Conservation (phyloP, 1,140 invertebrate species). For the Drosophila jambulina region DNA sequence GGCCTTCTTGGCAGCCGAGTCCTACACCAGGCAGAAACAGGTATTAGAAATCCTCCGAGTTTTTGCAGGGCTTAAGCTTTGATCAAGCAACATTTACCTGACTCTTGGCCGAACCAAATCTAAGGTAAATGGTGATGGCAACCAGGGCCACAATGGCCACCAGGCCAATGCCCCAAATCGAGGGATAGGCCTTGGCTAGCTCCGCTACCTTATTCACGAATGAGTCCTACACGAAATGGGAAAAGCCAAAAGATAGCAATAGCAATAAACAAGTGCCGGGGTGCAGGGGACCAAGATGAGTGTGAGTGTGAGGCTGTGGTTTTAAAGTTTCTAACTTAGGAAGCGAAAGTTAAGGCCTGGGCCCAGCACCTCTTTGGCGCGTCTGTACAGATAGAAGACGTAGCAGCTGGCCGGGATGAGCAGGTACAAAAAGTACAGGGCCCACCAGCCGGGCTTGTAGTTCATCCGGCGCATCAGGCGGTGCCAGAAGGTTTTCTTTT, state of each 20-base stretch:
- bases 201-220: conserved; percentile 92
- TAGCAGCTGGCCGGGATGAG: conserved; percentile 90
- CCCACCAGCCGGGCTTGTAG: conserved; percentile 92
- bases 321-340: conserved; percentile 3
- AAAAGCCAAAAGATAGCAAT: conserved; percentile 54
- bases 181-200: conserved; percentile 95
- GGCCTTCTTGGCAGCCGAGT: conserved; percentile 44
- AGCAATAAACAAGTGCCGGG: conserved; percentile 46
- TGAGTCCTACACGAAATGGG: conserved; percentile 89
- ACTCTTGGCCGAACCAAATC: conserved; percentile 71
- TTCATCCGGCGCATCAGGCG: conserved; percentile 90
- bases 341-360: not conserved
- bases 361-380: conserved; percentile 88
- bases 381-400: conserved; percentile 89
- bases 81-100: conserved; percentile 74
- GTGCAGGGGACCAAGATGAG: conserved; percentile 40
- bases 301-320: conserved; percentile 28
- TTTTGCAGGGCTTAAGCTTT: not conserved
- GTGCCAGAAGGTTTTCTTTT: conserved; percentile 90
- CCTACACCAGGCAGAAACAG: not conserved
- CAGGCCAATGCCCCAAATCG: conserved; percentile 95
- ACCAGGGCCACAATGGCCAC: conserved; percentile 87
- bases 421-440: conserved; percentile 91
- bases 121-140: conserved; percentile 89
- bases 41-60: conserved; percentile 10